Percentiles rank a stretch among this genome's conserved stretches.
Evolutionary conservation across 2,797 vertebrate genomes (phyloP).

Genomic region (Rhinatrema bivittatum): DNA sequence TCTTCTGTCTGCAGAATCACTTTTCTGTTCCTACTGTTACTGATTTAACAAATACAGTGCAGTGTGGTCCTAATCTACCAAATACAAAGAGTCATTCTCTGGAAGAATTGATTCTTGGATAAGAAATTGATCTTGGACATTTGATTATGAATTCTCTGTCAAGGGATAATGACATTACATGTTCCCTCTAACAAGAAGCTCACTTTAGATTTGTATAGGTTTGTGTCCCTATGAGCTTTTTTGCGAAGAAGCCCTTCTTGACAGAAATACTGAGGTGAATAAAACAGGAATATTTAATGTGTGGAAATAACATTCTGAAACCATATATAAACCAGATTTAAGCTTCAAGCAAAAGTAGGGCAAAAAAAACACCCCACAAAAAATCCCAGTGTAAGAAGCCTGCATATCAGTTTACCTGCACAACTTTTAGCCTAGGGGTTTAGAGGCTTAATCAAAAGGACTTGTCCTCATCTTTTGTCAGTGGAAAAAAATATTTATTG

Average conservation of each 20-base stretch:
- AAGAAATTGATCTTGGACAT: constrained; percentile 12
- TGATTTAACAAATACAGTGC: not conserved
- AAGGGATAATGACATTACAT: not conserved
- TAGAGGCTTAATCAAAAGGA: no score
- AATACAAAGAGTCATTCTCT: constrained; percentile 17
- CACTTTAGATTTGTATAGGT: constrained; percentile 7
- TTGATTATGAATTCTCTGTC: constrained; percentile 22
- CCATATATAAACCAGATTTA: constrained; percentile 10
- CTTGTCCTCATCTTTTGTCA: no score
- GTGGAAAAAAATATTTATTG: no score
- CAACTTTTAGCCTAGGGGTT: no score
- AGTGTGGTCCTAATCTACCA: not conserved
- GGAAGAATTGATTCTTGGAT: not conserved
- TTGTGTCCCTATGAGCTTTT: constrained; percentile 1
- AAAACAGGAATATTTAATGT: constrained; percentile 9
- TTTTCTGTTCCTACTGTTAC: not conserved
- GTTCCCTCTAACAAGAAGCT: constrained; percentile 18
- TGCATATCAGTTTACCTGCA: no score
- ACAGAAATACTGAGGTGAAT: not conserved
- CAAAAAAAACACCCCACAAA: no score
- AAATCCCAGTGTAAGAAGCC: no score
- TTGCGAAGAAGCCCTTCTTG: not conserved
- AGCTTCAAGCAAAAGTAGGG: no score
- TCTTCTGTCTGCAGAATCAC: not conserved
- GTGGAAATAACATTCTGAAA: constrained; percentile 15